Percentiles rank a stretch among this genome's conserved stretches.
phyloP scores from a whole-genome alignment of 2,113 vertebrate species.

The Ptyas mucosa region DNA sequence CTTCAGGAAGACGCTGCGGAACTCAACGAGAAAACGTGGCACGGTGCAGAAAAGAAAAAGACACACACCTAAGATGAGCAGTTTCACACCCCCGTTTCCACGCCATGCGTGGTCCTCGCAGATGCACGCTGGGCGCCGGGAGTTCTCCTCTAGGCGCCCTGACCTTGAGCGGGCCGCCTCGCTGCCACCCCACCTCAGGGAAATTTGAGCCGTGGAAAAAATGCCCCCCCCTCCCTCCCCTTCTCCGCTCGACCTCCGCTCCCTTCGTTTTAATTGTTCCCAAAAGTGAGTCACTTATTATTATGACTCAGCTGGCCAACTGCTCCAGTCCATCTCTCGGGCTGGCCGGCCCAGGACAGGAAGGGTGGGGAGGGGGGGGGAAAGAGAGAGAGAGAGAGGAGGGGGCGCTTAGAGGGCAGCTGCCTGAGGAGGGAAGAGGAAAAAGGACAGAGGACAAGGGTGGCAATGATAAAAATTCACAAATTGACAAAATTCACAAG shows the following conservation, averaged over 20 bases:
- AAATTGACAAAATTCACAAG: neutral
- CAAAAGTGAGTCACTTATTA: neutral
- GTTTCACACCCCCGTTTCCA: neutral
- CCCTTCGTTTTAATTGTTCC: fast-evolving
- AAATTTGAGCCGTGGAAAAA: conserved; percentile 12
- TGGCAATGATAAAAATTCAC: neutral
- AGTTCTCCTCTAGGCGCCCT: too few species aligned
- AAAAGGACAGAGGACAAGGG: neutral
- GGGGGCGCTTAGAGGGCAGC: neutral
- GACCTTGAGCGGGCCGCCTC: neutral
- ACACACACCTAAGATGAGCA: neutral
- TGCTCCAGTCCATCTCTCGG: neutral
- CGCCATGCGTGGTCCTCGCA: neutral
- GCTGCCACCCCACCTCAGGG: neutral
- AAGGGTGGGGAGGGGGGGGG: neutral
- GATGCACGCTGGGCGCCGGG: neutral
- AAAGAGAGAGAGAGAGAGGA: neutral
- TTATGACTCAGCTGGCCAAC: neutral
- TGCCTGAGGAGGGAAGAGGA: too few species aligned
- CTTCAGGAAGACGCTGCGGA: neutral
- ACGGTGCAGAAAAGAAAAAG: neutral
- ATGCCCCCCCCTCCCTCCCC: fast-evolving
- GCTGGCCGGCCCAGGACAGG: neutral
- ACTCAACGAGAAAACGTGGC: neutral
- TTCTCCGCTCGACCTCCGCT: neutral